Conservation (phyloP, 2,888 invertebrate species). For the Morinoia aosen region DNA sequence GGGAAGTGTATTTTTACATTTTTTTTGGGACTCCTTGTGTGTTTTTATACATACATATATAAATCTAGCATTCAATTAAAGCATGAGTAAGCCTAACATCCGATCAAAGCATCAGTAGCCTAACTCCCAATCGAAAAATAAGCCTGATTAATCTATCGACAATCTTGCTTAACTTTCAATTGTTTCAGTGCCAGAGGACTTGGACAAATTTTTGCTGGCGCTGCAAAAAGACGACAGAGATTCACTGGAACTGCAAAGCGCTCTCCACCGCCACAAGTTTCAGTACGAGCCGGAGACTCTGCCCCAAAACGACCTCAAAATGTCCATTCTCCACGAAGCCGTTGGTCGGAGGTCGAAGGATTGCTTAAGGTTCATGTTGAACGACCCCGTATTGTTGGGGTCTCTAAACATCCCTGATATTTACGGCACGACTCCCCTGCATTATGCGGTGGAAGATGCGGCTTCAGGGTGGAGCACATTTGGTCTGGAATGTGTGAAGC, state of each 20-base stretch:
- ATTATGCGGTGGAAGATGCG: conserved; percentile 12
- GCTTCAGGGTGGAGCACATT: conserved; percentile 34
- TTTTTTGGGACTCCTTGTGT: too few relatives aligned
- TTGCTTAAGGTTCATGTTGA: neutral
- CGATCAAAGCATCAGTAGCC: too few relatives aligned
- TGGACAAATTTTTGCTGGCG: neutral
- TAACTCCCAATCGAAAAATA: too few relatives aligned
- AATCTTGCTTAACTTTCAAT: neutral
- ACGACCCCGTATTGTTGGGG: neutral
- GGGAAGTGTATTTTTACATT: too few relatives aligned
- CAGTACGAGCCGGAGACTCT: neutral
- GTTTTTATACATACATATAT: too few relatives aligned
- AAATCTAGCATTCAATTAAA: too few relatives aligned
- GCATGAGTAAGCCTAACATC: too few relatives aligned
- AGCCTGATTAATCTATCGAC: too few relatives aligned
- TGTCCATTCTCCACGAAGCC: neutral
- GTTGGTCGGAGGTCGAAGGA: neutral
- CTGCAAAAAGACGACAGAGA: conserved; percentile 16
- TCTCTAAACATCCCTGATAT: neutral
- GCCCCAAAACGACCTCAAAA: neutral
- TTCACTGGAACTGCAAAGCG: neutral
- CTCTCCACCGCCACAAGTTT: neutral
- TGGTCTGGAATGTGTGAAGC: neutral
- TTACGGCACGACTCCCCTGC: neutral
- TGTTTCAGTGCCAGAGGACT: neutral